Conservation (phyloP, 1,140 invertebrate species). For the Trichonephila clavipes region DNA sequence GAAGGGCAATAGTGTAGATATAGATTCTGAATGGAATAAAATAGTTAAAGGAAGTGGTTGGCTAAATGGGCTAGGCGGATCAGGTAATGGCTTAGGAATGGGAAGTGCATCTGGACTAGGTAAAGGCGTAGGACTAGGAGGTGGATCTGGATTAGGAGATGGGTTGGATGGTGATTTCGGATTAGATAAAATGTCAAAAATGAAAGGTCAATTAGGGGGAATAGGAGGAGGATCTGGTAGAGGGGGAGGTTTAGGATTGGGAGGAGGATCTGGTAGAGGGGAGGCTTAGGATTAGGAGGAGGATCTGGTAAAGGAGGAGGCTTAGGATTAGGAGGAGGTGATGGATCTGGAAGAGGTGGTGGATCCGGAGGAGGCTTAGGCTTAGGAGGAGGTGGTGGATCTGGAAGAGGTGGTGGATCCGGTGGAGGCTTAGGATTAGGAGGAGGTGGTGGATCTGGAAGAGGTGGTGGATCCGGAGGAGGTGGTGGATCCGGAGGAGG, state of each 20-base stretch:
- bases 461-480: not conserved
- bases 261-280: too few species aligned
- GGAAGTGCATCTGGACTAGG: not conserved
- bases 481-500: not conserved
- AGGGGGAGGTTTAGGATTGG: too few species aligned
- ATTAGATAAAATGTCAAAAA: too few species aligned
- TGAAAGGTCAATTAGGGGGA: too few species aligned
- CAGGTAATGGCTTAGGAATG: not conserved
- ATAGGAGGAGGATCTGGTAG: too few species aligned
- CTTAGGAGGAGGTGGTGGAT: not conserved
- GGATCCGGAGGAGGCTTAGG: not conserved
- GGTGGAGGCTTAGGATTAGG: too few species aligned
- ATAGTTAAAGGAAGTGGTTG: not conserved
- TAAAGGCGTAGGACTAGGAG: not conserved
- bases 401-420: too few species aligned
- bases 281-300: not conserved
- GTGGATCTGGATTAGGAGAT: not conserved
- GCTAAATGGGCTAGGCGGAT: not conserved
- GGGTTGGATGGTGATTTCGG: too few species aligned
- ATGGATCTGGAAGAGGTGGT: not conserved
- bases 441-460: too few species aligned
- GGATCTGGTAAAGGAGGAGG: not conserved
- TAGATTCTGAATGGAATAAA: not conserved
- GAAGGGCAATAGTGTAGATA: not conserved
- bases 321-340: too few species aligned